phyloP scores from a whole-genome alignment of 2,888 invertebrate genomes.

The Euclidia mi region DNA sequence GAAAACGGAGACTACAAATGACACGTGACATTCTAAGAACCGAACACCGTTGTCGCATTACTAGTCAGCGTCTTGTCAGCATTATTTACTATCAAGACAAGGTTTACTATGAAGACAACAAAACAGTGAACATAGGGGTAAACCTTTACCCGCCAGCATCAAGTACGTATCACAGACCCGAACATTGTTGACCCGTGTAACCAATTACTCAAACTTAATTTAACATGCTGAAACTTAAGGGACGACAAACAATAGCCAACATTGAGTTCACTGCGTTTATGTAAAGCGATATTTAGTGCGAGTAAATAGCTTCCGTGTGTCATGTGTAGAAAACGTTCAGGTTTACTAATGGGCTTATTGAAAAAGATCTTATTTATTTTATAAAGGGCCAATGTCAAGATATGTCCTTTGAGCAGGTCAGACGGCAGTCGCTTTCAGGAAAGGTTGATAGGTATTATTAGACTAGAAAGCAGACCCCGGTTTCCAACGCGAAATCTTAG shows the following conservation, averaged over 20 bases:
- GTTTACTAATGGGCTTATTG: too few relatives aligned
- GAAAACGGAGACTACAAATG: too few relatives aligned
- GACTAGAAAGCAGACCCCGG: too few relatives aligned
- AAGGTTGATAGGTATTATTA: too few relatives aligned
- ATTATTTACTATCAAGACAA: slow-evolving; percentile 22
- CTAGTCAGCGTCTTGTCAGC: background rate
- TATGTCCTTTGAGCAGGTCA: too few relatives aligned
- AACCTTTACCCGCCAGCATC: slow-evolving; percentile 19
- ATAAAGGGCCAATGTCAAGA: too few relatives aligned
- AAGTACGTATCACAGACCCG: slow-evolving; percentile 38
- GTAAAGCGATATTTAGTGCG: background rate
- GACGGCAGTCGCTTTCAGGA: too few relatives aligned
- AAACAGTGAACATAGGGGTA: slow-evolving; percentile 36
- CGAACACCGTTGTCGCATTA: background rate
- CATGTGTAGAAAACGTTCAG: background rate
- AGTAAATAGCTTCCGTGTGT: background rate
- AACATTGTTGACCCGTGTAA: slow-evolving; percentile 56
- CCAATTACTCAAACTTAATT: slow-evolving; percentile 55
- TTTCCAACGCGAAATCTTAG: too few relatives aligned
- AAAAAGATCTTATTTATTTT: too few relatives aligned
- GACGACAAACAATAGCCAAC: slow-evolving; percentile 37
- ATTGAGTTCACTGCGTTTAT: slow-evolving; percentile 33
- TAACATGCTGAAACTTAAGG: slow-evolving; percentile 52
- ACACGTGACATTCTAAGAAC: background rate
- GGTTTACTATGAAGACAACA: slow-evolving; percentile 36